Conservation (phyloP, 2,113 vertebrate species). For the Microcebus ravelobensis region DNA sequence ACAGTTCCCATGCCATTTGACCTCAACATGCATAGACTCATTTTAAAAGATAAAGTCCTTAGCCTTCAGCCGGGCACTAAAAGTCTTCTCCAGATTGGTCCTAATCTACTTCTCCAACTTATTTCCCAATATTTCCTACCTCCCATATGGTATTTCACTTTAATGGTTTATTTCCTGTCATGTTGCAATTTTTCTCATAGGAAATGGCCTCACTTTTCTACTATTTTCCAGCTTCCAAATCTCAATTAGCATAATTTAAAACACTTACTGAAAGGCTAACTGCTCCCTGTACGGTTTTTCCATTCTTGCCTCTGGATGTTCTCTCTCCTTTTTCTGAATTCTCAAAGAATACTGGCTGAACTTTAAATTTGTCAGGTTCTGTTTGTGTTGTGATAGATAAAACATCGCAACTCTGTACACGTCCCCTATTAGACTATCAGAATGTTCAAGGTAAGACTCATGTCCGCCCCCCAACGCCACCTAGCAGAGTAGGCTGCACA, state of each 20-base stretch:
- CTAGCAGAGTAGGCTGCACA: neutral
- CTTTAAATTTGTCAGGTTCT: neutral
- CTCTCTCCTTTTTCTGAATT: neutral
- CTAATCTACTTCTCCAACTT: neutral
- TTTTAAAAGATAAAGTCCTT: neutral
- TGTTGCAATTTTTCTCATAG: neutral
- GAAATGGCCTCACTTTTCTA: neutral
- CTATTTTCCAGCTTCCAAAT: neutral
- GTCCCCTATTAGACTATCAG: neutral
- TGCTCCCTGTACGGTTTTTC: neutral
- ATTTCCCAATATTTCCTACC: neutral
- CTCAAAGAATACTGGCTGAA: neutral
- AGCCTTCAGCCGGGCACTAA: neutral
- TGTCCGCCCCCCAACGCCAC: neutral
- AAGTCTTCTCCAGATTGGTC: neutral
- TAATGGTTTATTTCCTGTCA: neutral
- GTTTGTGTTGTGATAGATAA: neutral
- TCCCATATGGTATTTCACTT: neutral
- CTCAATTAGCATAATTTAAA: neutral
- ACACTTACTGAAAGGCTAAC: neutral
- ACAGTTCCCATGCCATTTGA: conserved; percentile 75
- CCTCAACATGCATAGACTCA: conserved; percentile 71
- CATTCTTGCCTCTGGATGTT: neutral
- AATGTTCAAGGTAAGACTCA: neutral
- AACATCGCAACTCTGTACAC: neutral